phyloP scores from a whole-genome alignment of 1,140 invertebrate genomes.

The Lycorma delicatula region DNA sequence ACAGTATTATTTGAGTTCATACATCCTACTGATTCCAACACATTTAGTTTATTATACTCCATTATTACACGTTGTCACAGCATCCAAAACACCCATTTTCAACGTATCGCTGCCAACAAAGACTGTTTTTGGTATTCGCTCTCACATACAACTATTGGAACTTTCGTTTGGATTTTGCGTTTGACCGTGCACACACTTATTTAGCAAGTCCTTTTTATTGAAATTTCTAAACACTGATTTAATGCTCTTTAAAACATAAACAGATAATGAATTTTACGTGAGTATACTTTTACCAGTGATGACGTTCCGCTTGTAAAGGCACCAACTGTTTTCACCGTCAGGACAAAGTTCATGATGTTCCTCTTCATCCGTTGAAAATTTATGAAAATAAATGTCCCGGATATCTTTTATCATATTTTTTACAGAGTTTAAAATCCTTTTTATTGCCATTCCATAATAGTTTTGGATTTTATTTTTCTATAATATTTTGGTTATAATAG shows the following conservation, averaged over 20 bases:
- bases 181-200: slow-evolving; percentile 19
- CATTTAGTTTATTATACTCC: neutral
- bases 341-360: no score
- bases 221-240: slow-evolving; percentile 31
- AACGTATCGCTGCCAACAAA: slow-evolving; percentile 21
- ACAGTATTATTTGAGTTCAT: neutral
- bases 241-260: slow-evolving; percentile 16
- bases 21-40: neutral
- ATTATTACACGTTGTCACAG: slow-evolving; percentile 8
- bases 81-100: slow-evolving; percentile 20
- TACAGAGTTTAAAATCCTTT: no score
- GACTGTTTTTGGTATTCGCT: slow-evolving; percentile 22
- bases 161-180: slow-evolving; percentile 26
- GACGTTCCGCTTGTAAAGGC: no score
- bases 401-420: no score
- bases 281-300: neutral
- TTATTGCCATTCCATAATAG: no score
- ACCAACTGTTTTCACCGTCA: no score
- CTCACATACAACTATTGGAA: slow-evolving; percentile 25
- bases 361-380: no score
- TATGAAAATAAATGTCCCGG: no score
- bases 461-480: no score
- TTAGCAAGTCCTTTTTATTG: slow-evolving; percentile 3
- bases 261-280: neutral
- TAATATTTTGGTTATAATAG: no score